Conservation (phyloP, 2,797 vertebrate species). For the Todus mexicanus region DNA sequence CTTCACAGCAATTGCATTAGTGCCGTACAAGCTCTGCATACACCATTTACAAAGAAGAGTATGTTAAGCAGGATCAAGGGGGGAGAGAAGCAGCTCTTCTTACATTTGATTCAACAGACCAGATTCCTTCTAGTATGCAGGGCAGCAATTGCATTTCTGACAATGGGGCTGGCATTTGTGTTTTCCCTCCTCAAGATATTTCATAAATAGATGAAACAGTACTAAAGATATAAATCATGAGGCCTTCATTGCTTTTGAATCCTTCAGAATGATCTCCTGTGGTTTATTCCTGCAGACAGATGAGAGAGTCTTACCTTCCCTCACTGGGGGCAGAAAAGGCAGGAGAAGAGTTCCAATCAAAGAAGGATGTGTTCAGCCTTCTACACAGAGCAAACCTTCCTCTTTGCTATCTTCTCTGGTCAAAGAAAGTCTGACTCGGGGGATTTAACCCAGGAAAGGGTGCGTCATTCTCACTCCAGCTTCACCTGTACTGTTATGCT, state of each 20-base stretch:
- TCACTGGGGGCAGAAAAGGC: not conserved
- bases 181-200: not conserved
- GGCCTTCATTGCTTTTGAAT: not conserved
- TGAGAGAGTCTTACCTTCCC: not conserved
- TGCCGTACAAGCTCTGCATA: not conserved
- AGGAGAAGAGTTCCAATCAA: not conserved
- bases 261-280: not conserved
- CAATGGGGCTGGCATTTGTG: not conserved
- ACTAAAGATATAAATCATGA: not conserved
- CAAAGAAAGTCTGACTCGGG: not conserved
- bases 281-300: not conserved
- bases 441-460: not conserved
- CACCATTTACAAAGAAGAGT: not conserved
- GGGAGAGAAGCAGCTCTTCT: not conserved
- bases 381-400: not conserved
- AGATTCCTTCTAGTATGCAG: not conserved
- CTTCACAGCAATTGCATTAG: not conserved
- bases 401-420: not conserved
- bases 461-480: slow-evolving; percentile 28
- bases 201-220: not conserved
- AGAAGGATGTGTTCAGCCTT: not conserved
- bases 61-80: not conserved
- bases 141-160: not conserved
- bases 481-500: slow-evolving; percentile 26
- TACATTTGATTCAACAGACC: not conserved